Conservation (phyloP, 2,888 invertebrate species). For the Lepidonotus clava region DNA sequence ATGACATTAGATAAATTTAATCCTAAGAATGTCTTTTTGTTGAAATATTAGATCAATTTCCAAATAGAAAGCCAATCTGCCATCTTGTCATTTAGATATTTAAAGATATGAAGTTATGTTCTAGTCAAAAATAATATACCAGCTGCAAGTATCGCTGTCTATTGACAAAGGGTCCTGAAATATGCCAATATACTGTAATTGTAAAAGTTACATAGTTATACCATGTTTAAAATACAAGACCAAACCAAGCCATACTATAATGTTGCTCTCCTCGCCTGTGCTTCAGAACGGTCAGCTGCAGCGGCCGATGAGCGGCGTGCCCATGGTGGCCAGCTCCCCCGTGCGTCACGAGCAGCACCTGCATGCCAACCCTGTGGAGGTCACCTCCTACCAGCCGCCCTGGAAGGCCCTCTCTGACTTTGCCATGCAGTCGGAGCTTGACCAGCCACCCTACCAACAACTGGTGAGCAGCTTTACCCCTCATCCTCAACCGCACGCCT, state of each 20-base stretch:
- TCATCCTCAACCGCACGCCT: conserved; percentile 32
- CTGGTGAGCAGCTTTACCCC: conserved; percentile 86
- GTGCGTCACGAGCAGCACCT: conserved; percentile 81
- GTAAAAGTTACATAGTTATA: background rate
- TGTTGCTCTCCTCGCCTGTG: background rate
- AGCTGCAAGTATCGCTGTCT: too few species aligned
- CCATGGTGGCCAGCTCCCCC: conserved; percentile 96
- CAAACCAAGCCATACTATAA: too few species aligned
- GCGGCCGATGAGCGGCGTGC: conserved; percentile 88
- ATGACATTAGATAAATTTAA: too few species aligned
- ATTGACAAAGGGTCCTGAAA: too few species aligned
- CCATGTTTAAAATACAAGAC: too few species aligned
- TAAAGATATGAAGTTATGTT: too few species aligned
- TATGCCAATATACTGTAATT: too few species aligned
- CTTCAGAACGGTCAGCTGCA: conserved; percentile 28
- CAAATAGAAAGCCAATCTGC: too few species aligned
- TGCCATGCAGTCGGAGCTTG: conserved; percentile 93
- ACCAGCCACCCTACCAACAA: conserved; percentile 96
- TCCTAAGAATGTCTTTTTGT: too few species aligned
- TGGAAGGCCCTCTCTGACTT: conserved; percentile 98
- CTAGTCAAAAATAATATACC: too few species aligned
- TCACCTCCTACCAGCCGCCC: conserved; percentile 90
- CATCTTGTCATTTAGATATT: too few species aligned
- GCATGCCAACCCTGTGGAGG: conserved; percentile 88
- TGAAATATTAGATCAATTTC: too few species aligned